These are phyloP conservation scores for Enteromius trimaculatus DNA, from an alignment of 2,797 vertebrate genomes.

Conservation along the genomic window DNA sequence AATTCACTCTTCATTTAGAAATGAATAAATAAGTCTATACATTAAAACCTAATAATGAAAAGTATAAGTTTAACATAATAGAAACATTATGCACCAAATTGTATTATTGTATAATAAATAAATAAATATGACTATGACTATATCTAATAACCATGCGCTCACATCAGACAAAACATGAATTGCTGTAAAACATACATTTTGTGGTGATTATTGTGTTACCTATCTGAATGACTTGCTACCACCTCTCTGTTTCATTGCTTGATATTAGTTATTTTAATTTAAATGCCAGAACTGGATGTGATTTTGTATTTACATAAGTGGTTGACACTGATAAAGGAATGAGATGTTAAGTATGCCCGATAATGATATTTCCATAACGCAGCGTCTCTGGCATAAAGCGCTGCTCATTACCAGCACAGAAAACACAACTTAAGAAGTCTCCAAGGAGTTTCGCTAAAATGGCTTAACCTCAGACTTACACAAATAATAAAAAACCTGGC, in stretches of 20 bases:
- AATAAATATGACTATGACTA: not conserved
- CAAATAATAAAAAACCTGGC: slow-evolving; percentile 42
- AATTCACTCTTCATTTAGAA: not conserved
- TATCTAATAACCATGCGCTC: not conserved
- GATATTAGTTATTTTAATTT: not conserved
- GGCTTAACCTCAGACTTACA: slow-evolving; percentile 17
- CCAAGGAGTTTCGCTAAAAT: slow-evolving; percentile 23
- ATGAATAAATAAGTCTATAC: not conserved
- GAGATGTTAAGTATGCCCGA: slow-evolving; percentile 24
- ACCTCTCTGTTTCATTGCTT: not conserved
- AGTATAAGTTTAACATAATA: not conserved
- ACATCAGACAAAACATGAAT: not conserved
- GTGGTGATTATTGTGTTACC: not conserved
- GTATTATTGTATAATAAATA: not conserved
- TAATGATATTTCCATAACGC: slow-evolving; percentile 43
- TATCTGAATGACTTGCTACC: not conserved
- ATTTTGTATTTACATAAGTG: slow-evolving; percentile 5
- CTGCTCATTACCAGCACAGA: slow-evolving; percentile 32
- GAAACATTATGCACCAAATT: not conserved
- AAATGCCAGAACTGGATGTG: not conserved
- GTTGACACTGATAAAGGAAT: slow-evolving; percentile 13
- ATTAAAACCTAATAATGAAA: not conserved
- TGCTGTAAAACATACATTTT: not conserved
- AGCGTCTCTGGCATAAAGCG: slow-evolving; percentile 15
- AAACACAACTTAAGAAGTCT: slow-evolving; percentile 41